Base-by-base conservation (phyloP, 1,140 invertebrate species). In the Eupeodes corollae region DNA sequence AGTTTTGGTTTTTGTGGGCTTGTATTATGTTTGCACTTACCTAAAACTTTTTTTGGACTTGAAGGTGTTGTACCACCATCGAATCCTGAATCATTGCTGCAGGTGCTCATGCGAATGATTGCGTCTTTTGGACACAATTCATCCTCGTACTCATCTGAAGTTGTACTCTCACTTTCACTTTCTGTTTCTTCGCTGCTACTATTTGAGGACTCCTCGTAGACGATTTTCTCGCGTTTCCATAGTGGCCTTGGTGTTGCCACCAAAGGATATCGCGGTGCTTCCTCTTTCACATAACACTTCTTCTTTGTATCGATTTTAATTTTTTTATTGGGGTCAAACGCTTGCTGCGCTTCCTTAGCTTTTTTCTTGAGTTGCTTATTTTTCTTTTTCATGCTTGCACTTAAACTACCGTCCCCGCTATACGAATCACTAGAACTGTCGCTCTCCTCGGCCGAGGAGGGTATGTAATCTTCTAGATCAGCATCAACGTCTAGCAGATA, bases 171-270 rank as follows among this genome's bases (percentile, higher is more conserved):
- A 48, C 54, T 61, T 47, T 63, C 61, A 35, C 65, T 63, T 3
- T 63, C 61, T 0, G 62, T 61, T 42, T 67, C 64, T 50, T 65
- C 62, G 35, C 40, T 42, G 32, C 33, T 40, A 12, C 11, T 34
- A 30, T 42, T 14, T 10, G 15, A 41, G 8, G 21, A 26, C 43
- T 61, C 59, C 1, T 61, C 58, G 38, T 68, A 68, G 15, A 63
- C 58, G 16, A 65, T 59, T 49, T 64, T 65, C 21, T 68, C 62
- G 9, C 60, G 61, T 54, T 77, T 78, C 66, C 73, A 75, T 15
- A 78, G 58, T 6, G 76, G 76, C 48, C 74, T 69, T 14, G 76
- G 75, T 34, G 74, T 77, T 15, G 76, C 76, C 52, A 76, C 73
- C 19, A 78, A 56, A 2, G 72, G 70, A 54, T 70, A 73, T 3